phyloP scores from a whole-genome alignment of 2,113 vertebrate genomes.

The Syrrhaptes paradoxus region DNA sequence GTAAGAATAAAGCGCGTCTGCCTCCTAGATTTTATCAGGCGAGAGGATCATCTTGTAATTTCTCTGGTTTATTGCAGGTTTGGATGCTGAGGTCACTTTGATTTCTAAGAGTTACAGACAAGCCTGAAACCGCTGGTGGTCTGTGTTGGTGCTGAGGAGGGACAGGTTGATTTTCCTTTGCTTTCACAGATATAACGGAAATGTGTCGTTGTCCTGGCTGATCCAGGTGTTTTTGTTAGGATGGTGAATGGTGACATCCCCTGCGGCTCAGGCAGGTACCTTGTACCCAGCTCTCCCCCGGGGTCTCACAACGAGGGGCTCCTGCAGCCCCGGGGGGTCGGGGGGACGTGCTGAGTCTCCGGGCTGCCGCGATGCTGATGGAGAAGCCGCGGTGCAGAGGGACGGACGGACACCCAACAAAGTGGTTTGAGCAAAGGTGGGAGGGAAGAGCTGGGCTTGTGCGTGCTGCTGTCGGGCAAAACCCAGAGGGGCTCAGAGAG shows the following conservation, averaged over 20 bases:
- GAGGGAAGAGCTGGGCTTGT: background rate
- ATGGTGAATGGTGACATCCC: background rate
- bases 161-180: background rate
- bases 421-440: background rate
- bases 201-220: background rate
- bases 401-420: accelerated
- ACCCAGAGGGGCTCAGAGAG: background rate
- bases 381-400: background rate
- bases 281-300: too few relatives aligned
- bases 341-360: background rate
- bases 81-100: background rate
- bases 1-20: background rate
- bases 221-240: background rate
- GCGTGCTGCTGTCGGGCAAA: background rate
- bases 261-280: background rate
- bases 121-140: background rate
- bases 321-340: background rate
- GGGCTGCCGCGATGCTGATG: background rate
- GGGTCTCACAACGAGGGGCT: too few relatives aligned
- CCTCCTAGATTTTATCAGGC: background rate
- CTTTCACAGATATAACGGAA: background rate
- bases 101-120: background rate
- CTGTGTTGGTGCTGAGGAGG: background rate
- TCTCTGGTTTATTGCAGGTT: background rate
- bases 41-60: background rate